A percentile compares a stretch with the other conserved stretches of the same genome.
Conservation (phyloP, 2,797 vertebrate species). For the Bradypodion pumilum region DNA sequence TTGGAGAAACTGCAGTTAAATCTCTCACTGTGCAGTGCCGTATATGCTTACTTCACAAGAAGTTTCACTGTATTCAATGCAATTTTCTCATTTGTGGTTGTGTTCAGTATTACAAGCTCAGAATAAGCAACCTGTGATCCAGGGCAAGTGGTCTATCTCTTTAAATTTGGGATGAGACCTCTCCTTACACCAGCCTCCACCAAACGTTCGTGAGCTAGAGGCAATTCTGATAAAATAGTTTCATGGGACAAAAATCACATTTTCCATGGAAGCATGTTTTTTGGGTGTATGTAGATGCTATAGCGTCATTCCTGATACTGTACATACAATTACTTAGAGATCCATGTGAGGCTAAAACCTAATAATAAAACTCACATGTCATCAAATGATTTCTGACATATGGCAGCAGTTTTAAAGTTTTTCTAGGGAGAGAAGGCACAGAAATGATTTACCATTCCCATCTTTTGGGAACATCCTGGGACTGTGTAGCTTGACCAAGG, state of each 20-base stretch:
- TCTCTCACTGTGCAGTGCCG: not conserved
- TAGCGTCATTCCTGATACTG: not conserved
- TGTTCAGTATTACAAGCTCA: not conserved
- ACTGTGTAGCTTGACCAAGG: no score
- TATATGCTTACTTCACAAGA: not conserved
- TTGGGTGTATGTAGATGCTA: not conserved
- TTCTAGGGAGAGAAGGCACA: no score
- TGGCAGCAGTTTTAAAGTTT: no score
- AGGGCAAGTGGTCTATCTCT: no score
- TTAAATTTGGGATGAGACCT: no score
- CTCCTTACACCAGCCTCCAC: not conserved
- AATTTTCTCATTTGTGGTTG: not conserved
- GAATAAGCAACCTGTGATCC: no score
- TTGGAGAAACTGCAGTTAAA: not conserved
- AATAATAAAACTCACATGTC: no score
- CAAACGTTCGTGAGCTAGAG: not conserved
- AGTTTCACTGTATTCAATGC: not conserved
- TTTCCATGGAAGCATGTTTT: not conserved
- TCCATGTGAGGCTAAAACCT: not conserved
- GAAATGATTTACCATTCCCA: no score
- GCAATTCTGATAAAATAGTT: not conserved
- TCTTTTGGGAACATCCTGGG: no score
- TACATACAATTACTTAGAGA: no score
- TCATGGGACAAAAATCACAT: not conserved
- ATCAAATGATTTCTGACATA: no score